Evolutionary conservation across 2,888 invertebrate genomes (phyloP).

Genomic region (Dryomyza anilis): DNA sequence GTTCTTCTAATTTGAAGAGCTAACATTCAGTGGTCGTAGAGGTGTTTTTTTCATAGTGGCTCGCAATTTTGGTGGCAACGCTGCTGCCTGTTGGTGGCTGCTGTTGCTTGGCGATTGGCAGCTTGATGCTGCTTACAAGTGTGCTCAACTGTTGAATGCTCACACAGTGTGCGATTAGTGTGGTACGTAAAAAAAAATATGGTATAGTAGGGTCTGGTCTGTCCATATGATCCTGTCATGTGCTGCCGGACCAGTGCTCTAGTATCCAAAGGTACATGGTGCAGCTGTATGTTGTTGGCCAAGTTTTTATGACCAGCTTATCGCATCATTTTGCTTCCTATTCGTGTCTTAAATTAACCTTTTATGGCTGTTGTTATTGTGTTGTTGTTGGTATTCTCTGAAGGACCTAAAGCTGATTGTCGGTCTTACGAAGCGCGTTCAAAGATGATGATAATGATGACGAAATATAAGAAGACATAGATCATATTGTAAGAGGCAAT

Average conservation of each 20-base stretch:
- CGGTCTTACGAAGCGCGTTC: no score
- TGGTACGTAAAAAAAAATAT: no score
- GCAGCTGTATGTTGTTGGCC: not conserved
- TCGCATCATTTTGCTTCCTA: conserved; percentile 20
- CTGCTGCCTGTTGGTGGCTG: not conserved
- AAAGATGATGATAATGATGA: no score
- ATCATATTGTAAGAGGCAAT: no score
- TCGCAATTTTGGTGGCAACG: not conserved
- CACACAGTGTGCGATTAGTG: conserved; percentile 24
- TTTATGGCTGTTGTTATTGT: conserved; percentile 16
- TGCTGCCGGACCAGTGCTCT: no score
- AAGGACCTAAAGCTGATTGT: no score
- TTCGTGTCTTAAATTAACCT: conserved; percentile 27
- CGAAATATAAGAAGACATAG: no score
- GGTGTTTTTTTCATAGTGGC: not conserved
- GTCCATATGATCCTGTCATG: no score
- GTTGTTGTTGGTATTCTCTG: not conserved
- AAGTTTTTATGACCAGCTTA: conserved; percentile 23
- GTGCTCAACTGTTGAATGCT: conserved; percentile 24
- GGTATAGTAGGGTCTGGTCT: no score
- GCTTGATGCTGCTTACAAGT: conserved; percentile 13
- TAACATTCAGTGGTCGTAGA: not conserved
- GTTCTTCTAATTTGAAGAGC: no score
- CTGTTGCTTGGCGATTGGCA: not conserved
- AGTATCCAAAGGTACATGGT: no score